A percentile compares a stretch with the other conserved stretches of the same genome.
Conservation (phyloP, 2,888 invertebrate genomes). For the Nasonia oneida region DNA sequence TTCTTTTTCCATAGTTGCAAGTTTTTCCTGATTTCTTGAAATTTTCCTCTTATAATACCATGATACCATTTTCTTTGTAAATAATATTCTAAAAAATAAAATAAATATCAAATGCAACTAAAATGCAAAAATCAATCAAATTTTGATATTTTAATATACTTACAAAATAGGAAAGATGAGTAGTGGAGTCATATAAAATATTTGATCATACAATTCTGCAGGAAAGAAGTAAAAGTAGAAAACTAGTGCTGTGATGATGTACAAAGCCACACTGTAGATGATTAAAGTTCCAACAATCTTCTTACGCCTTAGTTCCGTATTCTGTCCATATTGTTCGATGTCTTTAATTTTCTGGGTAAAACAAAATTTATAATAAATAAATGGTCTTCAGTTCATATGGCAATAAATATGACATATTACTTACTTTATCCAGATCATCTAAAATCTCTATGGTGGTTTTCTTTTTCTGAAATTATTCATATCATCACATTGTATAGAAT, state of each 20-base stretch:
- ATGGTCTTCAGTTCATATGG: not conserved
- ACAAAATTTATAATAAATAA: conserved; percentile 37
- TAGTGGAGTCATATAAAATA: conserved; percentile 89
- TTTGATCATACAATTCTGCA: conserved; percentile 86
- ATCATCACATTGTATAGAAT: not conserved
- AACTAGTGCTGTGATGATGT: conserved; percentile 86
- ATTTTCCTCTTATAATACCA: conserved; percentile 94
- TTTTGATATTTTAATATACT: conserved; percentile 78
- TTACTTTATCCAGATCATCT: conserved; percentile 86
- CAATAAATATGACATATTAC: conserved; percentile 51
- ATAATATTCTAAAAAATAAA: conserved; percentile 84
- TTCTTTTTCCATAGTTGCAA: conserved; percentile 87
- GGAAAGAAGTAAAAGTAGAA: conserved; percentile 92
- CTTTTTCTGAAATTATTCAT: conserved; percentile 79
- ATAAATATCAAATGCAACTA: conserved; percentile 32
- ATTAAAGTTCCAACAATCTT: conserved; percentile 90
- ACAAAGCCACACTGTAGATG: conserved; percentile 85
- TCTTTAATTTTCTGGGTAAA: conserved; percentile 84
- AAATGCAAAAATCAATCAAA: conserved; percentile 35
- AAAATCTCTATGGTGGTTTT: conserved; percentile 82
- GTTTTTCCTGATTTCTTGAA: conserved; percentile 87
- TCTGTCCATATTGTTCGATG: conserved; percentile 89
- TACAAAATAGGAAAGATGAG: conserved; percentile 91
- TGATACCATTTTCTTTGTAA: conserved; percentile 88
- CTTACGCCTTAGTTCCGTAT: conserved; percentile 90